phyloP scores from a whole-genome alignment of 2,113 vertebrate genomes.

The Corythoichthys haematopterus region DNA sequence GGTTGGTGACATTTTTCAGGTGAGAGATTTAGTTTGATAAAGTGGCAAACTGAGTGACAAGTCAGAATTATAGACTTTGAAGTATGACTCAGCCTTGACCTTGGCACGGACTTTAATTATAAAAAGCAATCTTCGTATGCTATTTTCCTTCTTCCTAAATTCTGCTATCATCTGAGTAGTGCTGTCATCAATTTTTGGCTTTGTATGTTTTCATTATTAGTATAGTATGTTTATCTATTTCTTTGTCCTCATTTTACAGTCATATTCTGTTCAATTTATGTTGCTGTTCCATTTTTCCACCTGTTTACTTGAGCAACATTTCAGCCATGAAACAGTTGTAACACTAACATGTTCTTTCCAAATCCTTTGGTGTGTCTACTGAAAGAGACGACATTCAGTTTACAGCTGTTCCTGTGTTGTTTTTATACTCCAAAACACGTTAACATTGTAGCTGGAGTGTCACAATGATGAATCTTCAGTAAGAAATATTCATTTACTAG shows the following conservation, averaged over 20 bases:
- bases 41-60: slow-evolving; percentile 32
- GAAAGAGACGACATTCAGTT: not conserved
- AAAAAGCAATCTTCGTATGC: slow-evolving; percentile 18
- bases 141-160: not conserved
- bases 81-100: slow-evolving; percentile 13
- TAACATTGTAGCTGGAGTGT: not conserved
- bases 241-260: not conserved
- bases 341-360: not conserved
- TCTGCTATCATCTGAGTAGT: not conserved
- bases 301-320: not conserved
- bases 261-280: not conserved
- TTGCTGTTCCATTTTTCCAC: not conserved
- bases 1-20: slow-evolving; percentile 43
- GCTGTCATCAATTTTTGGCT: not conserved
- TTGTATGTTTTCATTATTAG: not conserved
- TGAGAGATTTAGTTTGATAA: slow-evolving; percentile 33
- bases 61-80: slow-evolving; percentile 17
- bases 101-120: slow-evolving; percentile 11
- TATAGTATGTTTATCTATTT: not conserved
- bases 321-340: not conserved
- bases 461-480: not conserved
- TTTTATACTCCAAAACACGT: not conserved
- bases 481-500: slow-evolving; percentile 1
- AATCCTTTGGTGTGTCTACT: not conserved
- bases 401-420: not conserved